Evolutionary conservation across 1,140 invertebrate genomes (phyloP).

Genomic region (Grapholita molesta): DNA sequence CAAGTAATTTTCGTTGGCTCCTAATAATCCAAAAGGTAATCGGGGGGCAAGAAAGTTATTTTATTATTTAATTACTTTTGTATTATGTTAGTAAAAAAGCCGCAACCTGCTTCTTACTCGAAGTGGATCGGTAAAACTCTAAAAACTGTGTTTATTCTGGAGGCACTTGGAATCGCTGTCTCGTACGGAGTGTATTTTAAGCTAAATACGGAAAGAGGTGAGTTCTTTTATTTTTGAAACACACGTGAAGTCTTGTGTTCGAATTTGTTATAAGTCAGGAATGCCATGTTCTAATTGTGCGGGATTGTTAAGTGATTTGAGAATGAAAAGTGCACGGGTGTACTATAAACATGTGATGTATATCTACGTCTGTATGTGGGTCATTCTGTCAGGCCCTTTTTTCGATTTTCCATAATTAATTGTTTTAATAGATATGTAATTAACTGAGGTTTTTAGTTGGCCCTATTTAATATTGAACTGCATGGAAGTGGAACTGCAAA

Average conservation of each 20-base stretch:
- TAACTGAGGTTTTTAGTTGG: no score
- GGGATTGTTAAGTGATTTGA: background rate
- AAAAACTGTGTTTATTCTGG: constrained; percentile 74
- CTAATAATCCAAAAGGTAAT: no score
- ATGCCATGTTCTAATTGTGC: background rate
- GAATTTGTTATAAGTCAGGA: background rate
- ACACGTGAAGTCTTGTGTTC: background rate
- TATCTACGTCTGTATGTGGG: background rate
- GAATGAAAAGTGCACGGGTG: background rate
- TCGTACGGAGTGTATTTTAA: constrained; percentile 80
- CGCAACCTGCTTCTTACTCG: constrained; percentile 71
- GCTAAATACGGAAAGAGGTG: constrained; percentile 81
- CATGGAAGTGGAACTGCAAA: no score
- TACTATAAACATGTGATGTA: background rate
- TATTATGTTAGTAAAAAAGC: constrained; percentile 80
- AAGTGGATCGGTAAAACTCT: constrained; percentile 75
- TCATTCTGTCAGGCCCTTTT: background rate
- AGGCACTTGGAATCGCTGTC: constrained; percentile 76
- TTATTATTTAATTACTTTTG: constrained; percentile 20
- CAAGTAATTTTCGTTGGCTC: no score
- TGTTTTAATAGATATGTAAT: background rate
- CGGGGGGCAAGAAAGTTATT: constrained; percentile 9
- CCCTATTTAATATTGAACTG: no score
- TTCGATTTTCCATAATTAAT: background rate
- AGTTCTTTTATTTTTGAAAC: constrained; percentile 28